These are phyloP conservation scores for Aplysina aerophoba DNA, from an alignment of 37 sponge, comb jelly and placozoan species.

Conservation along the genomic window DNA sequence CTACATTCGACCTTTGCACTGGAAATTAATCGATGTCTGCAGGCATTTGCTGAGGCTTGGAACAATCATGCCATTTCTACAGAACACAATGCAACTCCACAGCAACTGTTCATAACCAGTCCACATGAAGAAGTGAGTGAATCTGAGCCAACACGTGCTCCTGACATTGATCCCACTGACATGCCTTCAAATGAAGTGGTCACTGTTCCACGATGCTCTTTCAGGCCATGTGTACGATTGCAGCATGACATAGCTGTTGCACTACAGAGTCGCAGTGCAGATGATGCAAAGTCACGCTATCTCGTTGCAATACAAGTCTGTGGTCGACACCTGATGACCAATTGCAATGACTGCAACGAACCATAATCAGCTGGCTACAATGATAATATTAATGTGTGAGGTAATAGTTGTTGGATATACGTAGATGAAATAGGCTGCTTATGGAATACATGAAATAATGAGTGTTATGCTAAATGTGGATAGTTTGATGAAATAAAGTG, in stretches of 20 bases:
- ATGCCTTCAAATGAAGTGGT: neutral
- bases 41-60: neutral
- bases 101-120: neutral
- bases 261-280: slow-evolving; percentile 4
- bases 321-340: neutral
- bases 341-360: no score
- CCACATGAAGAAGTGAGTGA: neutral
- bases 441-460: no score
- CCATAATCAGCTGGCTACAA: no score
- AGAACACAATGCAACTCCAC: neutral
- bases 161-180: neutral
- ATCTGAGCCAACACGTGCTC: neutral
- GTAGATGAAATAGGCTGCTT: no score
- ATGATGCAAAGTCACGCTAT: slow-evolving; percentile 6
- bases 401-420: no score
- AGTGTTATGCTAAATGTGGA: no score
- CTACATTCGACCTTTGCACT: neutral
- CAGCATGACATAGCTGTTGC: neutral
- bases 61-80: slow-evolving; percentile 3
- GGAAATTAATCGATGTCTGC: neutral
- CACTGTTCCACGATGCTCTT: neutral
- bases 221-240: neutral
- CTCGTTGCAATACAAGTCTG: neutral
- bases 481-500: no score
- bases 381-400: no score